Percentiles rank a stretch among this genome's conserved stretches.
phyloP scores from a whole-genome alignment of 2,797 vertebrate species.

The Serranus cabrilla region DNA sequence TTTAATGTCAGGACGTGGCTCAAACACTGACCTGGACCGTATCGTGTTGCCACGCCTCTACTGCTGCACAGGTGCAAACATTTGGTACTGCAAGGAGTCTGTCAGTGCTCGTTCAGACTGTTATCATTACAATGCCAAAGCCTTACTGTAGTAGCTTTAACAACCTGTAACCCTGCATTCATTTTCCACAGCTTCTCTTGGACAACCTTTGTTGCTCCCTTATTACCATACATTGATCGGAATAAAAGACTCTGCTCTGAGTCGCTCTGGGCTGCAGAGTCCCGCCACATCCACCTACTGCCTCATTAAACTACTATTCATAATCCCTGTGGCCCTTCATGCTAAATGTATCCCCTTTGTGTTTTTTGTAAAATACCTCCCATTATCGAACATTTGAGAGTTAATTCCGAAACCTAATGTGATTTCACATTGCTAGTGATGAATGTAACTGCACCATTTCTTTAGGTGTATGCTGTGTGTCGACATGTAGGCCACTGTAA shows the following conservation, averaged over 20 bases:
- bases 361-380: constrained; percentile 50
- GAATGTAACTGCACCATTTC: constrained; percentile 6
- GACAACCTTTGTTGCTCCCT: constrained; percentile 60
- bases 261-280: constrained; percentile 54
- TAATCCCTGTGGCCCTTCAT: constrained; percentile 61
- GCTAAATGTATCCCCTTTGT: constrained; percentile 44
- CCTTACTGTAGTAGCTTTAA: constrained; percentile 53
- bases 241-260: constrained; percentile 66
- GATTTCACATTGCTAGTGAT: constrained; percentile 30
- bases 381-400: constrained; percentile 34
- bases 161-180: constrained; percentile 50
- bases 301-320: constrained; percentile 74
- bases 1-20: constrained; percentile 55
- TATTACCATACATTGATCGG: constrained; percentile 80
- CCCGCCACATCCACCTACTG: constrained; percentile 61
- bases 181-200: constrained; percentile 59
- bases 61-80: constrained; percentile 32
- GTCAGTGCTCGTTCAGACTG: constrained; percentile 37
- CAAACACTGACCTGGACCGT: constrained; percentile 42
- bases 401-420: constrained; percentile 33
- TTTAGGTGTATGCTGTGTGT: neutral
- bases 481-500: neutral
- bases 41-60: constrained; percentile 18
- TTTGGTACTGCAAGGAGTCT: constrained; percentile 15
- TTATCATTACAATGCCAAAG: constrained; percentile 58